Conservation (phyloP, 1,140 invertebrate genomes). For the Heliothis virescens region DNA sequence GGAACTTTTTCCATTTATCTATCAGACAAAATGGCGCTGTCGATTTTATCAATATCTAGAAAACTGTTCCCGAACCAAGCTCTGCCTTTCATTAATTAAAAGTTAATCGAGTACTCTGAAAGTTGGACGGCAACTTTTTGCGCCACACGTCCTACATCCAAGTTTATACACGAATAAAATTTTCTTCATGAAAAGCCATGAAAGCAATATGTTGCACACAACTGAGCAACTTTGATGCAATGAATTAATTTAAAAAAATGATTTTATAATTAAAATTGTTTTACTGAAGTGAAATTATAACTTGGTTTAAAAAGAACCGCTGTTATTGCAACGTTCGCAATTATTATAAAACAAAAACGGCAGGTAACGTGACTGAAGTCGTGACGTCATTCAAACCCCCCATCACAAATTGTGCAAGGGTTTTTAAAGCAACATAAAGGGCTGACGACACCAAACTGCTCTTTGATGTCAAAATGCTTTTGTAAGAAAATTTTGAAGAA, state of each 20-base stretch:
- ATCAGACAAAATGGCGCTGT: constrained; percentile 33
- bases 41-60: constrained; percentile 48
- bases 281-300: too few species aligned
- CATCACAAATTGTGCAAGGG: constrained; percentile 30
- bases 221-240: constrained; percentile 14
- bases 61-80: constrained; percentile 55
- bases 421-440: constrained; percentile 28
- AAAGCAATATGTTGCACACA: constrained; percentile 40
- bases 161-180: constrained; percentile 45
- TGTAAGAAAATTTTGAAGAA: constrained; percentile 27
- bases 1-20: constrained; percentile 33
- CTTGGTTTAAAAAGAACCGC: neutral
- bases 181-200: constrained; percentile 40
- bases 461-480: constrained; percentile 40
- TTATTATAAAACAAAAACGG: constrained; percentile 12
- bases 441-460: constrained; percentile 27
- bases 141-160: constrained; percentile 20
- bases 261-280: too few species aligned
- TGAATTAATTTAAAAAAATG: neutral
- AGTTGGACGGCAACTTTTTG: constrained; percentile 50
- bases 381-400: constrained; percentile 6
- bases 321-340: constrained; percentile 4
- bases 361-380: neutral
- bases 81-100: constrained; percentile 66
- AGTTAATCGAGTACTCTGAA: constrained; percentile 62